Conservation (phyloP, 2,888 invertebrate genomes). For the Lepas anatifera region DNA sequence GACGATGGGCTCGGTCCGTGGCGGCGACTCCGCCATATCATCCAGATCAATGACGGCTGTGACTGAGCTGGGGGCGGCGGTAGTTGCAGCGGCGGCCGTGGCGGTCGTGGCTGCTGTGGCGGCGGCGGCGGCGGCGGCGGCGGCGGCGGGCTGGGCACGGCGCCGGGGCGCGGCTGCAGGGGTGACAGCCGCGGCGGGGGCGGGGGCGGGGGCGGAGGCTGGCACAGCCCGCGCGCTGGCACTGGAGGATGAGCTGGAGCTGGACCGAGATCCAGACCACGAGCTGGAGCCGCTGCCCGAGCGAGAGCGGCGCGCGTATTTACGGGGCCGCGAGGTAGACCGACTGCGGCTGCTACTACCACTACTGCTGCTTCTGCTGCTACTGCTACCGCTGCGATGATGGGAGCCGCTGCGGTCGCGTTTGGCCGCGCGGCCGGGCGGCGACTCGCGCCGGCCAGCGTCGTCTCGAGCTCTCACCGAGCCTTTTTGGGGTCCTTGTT, state of each 20-base stretch:
- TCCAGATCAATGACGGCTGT: slow-evolving; percentile 22
- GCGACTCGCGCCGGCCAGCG: not conserved
- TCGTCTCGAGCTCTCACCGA: not conserved
- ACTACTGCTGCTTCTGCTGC: not conserved
- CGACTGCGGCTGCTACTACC: not conserved
- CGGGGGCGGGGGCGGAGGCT: too few species aligned
- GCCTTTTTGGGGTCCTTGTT: not conserved
- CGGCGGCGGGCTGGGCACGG: too few species aligned
- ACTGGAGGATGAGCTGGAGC: slow-evolving; percentile 17
- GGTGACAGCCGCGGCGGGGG: too few species aligned
- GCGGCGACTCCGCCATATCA: slow-evolving; percentile 42
- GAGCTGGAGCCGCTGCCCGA: slow-evolving; percentile 21
- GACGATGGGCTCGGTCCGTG: slow-evolving; percentile 67
- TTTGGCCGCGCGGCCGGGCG: not conserved
- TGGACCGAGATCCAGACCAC: slow-evolving; percentile 20
- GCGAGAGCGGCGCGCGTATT: slow-evolving; percentile 20
- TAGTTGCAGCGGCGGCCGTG: too few species aligned
- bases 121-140: too few species aligned
- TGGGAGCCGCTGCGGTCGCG: not conserved
- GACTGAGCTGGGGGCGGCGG: slow-evolving; percentile 35
- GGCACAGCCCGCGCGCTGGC: not conserved
- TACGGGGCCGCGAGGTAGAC: slow-evolving; percentile 15
- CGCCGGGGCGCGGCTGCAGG: too few species aligned
- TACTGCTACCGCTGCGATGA: not conserved
- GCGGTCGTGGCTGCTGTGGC: too few species aligned